These are phyloP conservation scores for Rotaria macrura DNA, from an alignment of 2,888 invertebrate species.

Conservation along the genomic window DNA sequence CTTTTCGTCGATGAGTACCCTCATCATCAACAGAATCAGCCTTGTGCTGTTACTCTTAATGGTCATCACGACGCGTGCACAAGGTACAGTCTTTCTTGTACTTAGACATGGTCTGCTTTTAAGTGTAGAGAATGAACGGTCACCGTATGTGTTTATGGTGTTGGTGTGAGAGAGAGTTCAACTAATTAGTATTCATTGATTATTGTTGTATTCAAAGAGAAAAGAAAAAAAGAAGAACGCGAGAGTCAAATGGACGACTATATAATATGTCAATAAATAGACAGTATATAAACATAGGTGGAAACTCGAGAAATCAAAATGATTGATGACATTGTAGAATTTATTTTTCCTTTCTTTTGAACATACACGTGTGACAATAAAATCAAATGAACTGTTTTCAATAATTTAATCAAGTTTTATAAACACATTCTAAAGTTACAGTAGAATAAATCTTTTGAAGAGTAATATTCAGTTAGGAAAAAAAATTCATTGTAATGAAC, in stretches of 20 bases:
- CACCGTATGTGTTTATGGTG: neutral
- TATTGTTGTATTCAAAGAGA: neutral
- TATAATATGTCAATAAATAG: neutral
- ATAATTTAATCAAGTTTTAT: neutral
- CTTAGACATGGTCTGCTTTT: neutral
- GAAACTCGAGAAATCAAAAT: neutral
- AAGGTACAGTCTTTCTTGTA: neutral
- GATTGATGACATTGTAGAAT: neutral
- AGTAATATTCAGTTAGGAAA: too few species aligned
- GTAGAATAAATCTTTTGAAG: too few species aligned
- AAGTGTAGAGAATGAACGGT: neutral
- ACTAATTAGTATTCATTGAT: conserved; percentile 3
- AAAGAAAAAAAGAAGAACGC: neutral
- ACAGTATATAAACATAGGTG: neutral
- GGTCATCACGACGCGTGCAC: neutral
- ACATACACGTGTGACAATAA: neutral
- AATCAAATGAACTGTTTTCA: neutral
- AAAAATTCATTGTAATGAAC: too few species aligned
- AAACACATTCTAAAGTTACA: neutral
- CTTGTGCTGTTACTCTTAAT: neutral
- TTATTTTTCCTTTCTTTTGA: neutral
- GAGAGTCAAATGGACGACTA: neutral
- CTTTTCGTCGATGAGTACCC: neutral
- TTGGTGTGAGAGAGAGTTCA: neutral
- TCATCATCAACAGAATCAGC: neutral